These are phyloP conservation scores for Nephrotoma appendiculata DNA, from an alignment of 2,888 invertebrate genomes.

Conservation along the genomic window DNA sequence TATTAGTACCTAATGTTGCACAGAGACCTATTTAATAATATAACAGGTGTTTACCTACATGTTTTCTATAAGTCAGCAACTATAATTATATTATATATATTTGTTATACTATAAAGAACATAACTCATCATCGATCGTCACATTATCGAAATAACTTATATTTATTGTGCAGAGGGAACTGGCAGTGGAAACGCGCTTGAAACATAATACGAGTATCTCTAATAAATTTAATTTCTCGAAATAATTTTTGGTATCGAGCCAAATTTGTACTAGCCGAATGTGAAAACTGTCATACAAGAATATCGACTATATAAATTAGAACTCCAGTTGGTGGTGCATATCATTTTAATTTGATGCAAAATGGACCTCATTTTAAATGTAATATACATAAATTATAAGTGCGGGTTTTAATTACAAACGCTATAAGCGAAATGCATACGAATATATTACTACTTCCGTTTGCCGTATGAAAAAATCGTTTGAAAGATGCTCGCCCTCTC, in stretches of 20 bases:
- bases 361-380: not conserved
- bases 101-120: not conserved
- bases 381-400: not conserved
- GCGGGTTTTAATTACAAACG: not conserved
- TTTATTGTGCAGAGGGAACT: not conserved
- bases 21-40: not conserved
- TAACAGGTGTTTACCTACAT: not conserved
- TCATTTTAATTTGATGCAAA: not conserved
- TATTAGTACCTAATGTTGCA: not conserved
- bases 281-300: not conserved
- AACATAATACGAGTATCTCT: not conserved
- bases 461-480: not conserved
- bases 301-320: not conserved
- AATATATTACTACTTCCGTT: not conserved
- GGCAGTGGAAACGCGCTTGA: not conserved
- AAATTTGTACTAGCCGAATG: not conserved
- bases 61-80: not conserved
- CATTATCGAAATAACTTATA: not conserved
- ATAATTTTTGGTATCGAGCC: not conserved
- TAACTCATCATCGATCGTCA: not conserved
- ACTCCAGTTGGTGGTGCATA: not conserved
- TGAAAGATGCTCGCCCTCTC: conserved; percentile 1
- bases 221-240: not conserved
- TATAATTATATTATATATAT: not conserved
- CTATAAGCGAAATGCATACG: not conserved